phyloP scores from a whole-genome alignment of 2,113 vertebrate species.

The Otolemur garnettii region DNA sequence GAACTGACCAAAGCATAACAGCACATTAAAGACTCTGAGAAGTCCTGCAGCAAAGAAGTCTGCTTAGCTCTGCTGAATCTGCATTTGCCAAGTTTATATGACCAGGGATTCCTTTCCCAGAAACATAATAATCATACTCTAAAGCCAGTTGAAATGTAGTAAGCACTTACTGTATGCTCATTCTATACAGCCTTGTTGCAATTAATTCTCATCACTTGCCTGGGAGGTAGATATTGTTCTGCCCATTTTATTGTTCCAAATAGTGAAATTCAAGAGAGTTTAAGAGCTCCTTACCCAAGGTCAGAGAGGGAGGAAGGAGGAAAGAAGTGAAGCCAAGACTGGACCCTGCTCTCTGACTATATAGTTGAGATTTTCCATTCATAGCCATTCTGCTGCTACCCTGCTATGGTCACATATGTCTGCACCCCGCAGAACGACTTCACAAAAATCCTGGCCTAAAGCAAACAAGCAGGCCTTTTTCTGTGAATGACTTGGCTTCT shows the following conservation, averaged over 20 bases:
- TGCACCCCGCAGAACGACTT: background rate
- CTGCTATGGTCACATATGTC: background rate
- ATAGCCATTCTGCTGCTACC: background rate
- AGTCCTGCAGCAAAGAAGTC: background rate
- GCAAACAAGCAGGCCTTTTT: background rate
- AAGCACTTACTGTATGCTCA: background rate
- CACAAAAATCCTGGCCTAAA: background rate
- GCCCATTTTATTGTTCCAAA: background rate
- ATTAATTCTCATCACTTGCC: conserved; percentile 15
- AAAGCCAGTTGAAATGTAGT: conserved; percentile 6
- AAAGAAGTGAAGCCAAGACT: background rate
- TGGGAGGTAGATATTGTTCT: background rate
- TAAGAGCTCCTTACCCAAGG: background rate
- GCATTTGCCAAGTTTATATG: background rate
- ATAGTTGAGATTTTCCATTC: no score
- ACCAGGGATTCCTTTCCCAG: background rate
- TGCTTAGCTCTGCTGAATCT: background rate
- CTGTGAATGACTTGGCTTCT: background rate
- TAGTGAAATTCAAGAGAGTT: background rate
- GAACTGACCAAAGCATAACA: background rate
- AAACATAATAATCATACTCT: background rate
- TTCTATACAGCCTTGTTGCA: background rate
- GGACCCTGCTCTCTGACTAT: background rate
- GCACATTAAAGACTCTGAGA: background rate
- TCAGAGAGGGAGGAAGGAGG: background rate